Percentiles rank a stretch among this genome's conserved stretches.
These are phyloP conservation scores for Lerema accius DNA, from an alignment of 1,140 invertebrate genomes.

Conservation along the genomic window DNA sequence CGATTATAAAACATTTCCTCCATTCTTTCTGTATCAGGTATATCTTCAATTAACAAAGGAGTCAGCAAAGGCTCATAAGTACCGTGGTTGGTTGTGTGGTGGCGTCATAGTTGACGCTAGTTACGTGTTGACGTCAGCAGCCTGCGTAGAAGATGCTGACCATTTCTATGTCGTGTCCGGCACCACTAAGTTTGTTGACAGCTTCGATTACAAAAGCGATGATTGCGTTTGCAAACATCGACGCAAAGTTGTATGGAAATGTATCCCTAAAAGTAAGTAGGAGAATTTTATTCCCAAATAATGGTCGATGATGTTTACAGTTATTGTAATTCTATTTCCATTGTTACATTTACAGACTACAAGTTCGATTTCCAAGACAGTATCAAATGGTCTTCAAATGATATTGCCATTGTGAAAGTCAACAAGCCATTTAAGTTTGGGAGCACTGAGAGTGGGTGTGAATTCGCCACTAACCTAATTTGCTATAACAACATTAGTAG, in stretches of 20 bases:
- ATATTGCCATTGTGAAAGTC: conserved; percentile 75
- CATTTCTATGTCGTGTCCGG: conserved; percentile 75
- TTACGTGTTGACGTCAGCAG: conserved; percentile 72
- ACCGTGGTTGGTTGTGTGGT: conserved; percentile 71
- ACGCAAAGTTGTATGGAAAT: conserved; percentile 73
- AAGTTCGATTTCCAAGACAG: conserved; percentile 78
- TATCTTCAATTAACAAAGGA: conserved; percentile 72
- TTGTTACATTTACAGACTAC: conserved; percentile 56
- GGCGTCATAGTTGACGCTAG: conserved; percentile 64
- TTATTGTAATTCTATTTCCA: not conserved
- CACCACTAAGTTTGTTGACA: conserved; percentile 71
- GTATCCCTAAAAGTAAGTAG: conserved; percentile 75
- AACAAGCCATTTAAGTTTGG: conserved; percentile 70
- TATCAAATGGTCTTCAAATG: conserved; percentile 75
- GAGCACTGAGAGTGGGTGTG: conserved; percentile 60
- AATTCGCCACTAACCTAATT: conserved; percentile 58
- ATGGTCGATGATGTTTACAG: too few relatives aligned
- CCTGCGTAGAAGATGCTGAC: conserved; percentile 74
- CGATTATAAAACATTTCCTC: too few relatives aligned
- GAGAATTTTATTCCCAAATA: too few relatives aligned
- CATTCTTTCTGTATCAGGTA: conserved; percentile 48
- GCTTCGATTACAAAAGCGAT: conserved; percentile 67
- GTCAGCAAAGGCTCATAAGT: conserved; percentile 73
- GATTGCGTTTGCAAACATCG: conserved; percentile 72
- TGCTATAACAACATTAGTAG: conserved; percentile 69